Evolutionary conservation across 92 coral and sea anemone genomes (phyloP), one percentile per base, ranked within the genome.

Genomic region (Parazoanthus atlanticus): DNA sequence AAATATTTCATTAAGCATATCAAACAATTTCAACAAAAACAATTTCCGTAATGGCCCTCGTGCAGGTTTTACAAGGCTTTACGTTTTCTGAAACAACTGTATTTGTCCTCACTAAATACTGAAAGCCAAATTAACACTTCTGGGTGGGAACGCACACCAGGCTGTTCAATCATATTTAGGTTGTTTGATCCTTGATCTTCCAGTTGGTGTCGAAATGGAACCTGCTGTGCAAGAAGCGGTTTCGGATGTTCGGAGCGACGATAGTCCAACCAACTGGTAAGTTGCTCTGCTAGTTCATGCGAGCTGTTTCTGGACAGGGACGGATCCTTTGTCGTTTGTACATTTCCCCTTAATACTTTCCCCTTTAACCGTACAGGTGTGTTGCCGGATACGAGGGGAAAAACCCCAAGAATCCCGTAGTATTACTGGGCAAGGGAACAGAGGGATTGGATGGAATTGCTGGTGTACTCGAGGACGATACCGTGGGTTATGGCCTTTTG

Each of bases 191-290:
- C 58, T 12, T 52, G 58, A 52, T 52, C n/a, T n/a, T 52, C 58
- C 46, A 97, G 98, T 92, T 80, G 85, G 91, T 25, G 89, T 97
- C 90, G 91, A 93, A 78, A 83, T 97, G 71, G 99, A 92, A 61
- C 92, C 87, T 43, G 66, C 93, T 7, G 92, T 97, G 7, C 56
- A 58, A 47, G 93, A 91, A n/a, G 99, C 98, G n/a, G 91, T 96
- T 61, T 92, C 93, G 28, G 99, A 97, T 6, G 98, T 95, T 28
- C 92, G 97, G 38, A 91, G 93, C 40, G 99, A 97, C 80, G 94
- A 91, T 0, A 80, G 89, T 11, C 54, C 88, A 21, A 93, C 94
- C 21, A 86, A 95, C 81, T 97, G 99, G 99, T 97, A 71, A 87
- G 90, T 46, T 33, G 43, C n/a, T 30, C 16, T 11, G 21, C 36